Conservation (phyloP, 2,113 vertebrate species). For the Bambusicola thoracicus region DNA sequence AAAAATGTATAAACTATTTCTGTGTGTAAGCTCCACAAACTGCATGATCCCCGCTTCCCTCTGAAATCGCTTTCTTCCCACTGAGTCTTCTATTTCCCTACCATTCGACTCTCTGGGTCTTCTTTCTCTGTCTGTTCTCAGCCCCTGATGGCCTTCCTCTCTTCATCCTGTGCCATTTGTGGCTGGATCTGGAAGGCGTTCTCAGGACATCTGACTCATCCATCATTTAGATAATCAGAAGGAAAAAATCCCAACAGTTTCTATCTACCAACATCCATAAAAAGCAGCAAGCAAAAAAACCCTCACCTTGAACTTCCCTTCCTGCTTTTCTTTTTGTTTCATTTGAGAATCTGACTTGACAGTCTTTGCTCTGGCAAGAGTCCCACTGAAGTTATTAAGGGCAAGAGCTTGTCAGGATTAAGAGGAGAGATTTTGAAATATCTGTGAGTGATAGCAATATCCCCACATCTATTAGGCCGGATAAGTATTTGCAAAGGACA, state of each 20-base stretch:
- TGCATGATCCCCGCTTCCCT: background rate
- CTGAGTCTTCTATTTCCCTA: conserved; percentile 8
- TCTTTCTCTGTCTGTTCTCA: conserved; percentile 1
- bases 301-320: conserved; percentile 65
- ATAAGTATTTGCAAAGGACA: conserved; percentile 17
- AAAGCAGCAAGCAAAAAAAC: conserved; percentile 20
- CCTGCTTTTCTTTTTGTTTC: conserved; percentile 53
- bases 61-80: background rate
- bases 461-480: conserved; percentile 38
- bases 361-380: conserved; percentile 66
- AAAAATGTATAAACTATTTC: background rate
- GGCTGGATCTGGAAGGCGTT: conserved; percentile 33
- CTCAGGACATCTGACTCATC: conserved; percentile 39
- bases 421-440: conserved; percentile 64
- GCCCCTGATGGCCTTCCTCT: conserved; percentile 21
- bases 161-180: conserved; percentile 56
- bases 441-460: conserved; percentile 60
- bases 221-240: conserved; percentile 60
- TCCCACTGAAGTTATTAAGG: conserved; percentile 71
- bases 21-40: background rate
- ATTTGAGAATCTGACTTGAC: conserved; percentile 55
- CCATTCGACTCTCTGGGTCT: background rate
- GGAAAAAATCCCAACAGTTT: background rate
- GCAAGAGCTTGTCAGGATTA: conserved; percentile 69
- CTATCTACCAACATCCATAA: conserved; percentile 35